Percentiles rank a stretch among this genome's conserved stretches.
These are phyloP conservation scores for Dinomys branickii DNA, from an alignment of 2,113 vertebrate genomes.

Conservation along the genomic window DNA sequence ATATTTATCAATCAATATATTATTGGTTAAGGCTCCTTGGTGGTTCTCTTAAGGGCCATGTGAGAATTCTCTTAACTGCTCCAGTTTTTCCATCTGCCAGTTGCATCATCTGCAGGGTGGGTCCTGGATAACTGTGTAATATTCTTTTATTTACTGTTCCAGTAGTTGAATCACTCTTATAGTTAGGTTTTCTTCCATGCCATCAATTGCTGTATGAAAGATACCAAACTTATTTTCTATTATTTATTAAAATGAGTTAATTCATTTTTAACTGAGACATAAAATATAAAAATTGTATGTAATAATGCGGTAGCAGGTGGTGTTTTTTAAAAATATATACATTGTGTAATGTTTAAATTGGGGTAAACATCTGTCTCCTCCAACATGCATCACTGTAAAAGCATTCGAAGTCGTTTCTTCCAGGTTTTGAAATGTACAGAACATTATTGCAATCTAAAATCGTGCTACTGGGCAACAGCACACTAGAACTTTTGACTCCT, in stretches of 20 bases:
- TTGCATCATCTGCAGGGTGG: neutral
- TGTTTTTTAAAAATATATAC: neutral
- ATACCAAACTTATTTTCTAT: neutral
- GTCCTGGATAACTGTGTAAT: neutral
- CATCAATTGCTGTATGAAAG: neutral
- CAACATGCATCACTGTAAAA: neutral
- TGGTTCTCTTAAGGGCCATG: neutral
- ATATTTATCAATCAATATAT: neutral
- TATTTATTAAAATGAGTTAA: neutral
- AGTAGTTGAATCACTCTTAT: neutral
- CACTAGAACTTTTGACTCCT: neutral
- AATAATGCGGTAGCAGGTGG: neutral
- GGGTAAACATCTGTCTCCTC: neutral
- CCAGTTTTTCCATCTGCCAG: neutral
- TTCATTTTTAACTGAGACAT: neutral
- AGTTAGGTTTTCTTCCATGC: neutral
- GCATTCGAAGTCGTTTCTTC: neutral
- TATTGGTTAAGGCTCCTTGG: neutral
- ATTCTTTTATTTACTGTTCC: neutral
- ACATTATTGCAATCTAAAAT: neutral
- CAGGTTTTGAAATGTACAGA: neutral
- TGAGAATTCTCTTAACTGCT: neutral
- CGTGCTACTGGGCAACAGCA: fast-evolving
- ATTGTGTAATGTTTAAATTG: neutral
- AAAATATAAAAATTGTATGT: neutral